Evolutionary conservation across 2,888 invertebrate species (phyloP).

Genomic region (Plagiodera versicolora): DNA sequence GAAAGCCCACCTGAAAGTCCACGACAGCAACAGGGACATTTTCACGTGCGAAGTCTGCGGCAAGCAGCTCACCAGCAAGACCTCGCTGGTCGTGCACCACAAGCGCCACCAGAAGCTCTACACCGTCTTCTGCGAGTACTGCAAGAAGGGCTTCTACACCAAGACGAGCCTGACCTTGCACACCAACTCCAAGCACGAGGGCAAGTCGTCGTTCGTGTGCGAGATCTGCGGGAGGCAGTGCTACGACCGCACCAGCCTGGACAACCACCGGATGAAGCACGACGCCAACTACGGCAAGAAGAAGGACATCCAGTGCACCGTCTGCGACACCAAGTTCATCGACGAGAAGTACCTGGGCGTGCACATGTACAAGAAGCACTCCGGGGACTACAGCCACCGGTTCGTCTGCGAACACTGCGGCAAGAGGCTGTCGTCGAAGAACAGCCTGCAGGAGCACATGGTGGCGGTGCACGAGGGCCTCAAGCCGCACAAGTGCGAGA

Average conservation of each 20-base stretch:
- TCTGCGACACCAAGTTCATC: conserved; percentile 37
- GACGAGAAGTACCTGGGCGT: conserved; percentile 36
- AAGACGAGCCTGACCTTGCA: conserved; percentile 32
- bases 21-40: conserved; percentile 31
- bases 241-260: conserved; percentile 38
- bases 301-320: conserved; percentile 37
- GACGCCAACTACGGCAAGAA: conserved; percentile 33
- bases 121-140: conserved; percentile 38
- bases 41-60: conserved; percentile 59
- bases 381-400: conserved; percentile 26
- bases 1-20: conserved; percentile 25
- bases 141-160: conserved; percentile 38
- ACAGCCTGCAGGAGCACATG: conserved; percentile 41
- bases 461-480: conserved; percentile 48
- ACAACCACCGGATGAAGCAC: conserved; percentile 38
- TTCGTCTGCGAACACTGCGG: conserved; percentile 58
- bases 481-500: conserved; percentile 56
- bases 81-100: conserved; percentile 33
- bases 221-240: conserved; percentile 41
- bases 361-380: conserved; percentile 37
- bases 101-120: conserved; percentile 45
- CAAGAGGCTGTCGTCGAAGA: conserved; percentile 54
- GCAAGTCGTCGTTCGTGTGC: conserved; percentile 38
- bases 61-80: conserved; percentile 54
- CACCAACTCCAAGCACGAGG: conserved; percentile 38